Base-by-base conservation (phyloP, 2,888 invertebrate genomes). In the Palloptera scutellata region DNA sequence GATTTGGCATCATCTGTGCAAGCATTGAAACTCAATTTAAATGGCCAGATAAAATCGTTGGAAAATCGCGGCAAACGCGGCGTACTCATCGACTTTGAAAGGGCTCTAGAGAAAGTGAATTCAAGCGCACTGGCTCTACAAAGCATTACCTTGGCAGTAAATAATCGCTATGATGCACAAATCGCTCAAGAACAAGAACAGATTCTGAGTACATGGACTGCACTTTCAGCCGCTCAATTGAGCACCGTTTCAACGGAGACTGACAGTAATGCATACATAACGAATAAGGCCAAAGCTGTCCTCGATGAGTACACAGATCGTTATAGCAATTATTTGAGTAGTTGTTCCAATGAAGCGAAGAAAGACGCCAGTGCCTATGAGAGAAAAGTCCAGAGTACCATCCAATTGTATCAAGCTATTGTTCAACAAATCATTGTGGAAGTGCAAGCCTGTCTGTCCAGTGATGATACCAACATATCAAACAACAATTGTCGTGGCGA, bases 241-340 rank as follows among this genome's bases (percentile, higher is more conserved):
- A 12, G 30, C n/a, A 17, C 8, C 8, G 61, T 42, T 11, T 41
- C 12, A 9, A 17, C n/a, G 1, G 45, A 40, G 2, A 61, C 55
- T 6, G 30, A 61, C 41, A 42, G 41, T 40, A 13, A 55, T 51
- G 55, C 20, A 5, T 45, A 54, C 11, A 20, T 13, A 10, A 19
- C 19, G 1, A 17, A 17, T 12, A 30, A 61, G 41, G 54, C 61
- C 4, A 51, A 52, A 13, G 3, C 0, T 6, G 40, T 61, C 10
- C 55, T 55, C 61, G 55, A 66, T 41, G 66, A 66, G 12, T 51
- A 41, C 10, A 30, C 61, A 4, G 61, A 57, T 48, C 61, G 55
- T 13, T 55, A 66, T 51, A 51, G 61, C 66, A 55, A 42, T 17
- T 61, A 57, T 13, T 30, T 66, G 51, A 48, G 40, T 17, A 17